Percentiles rank a stretch among this genome's conserved stretches.
phyloP scores from a whole-genome alignment of 35 echinoderm and acorn worm genomes.

The Acanthaster planci region DNA sequence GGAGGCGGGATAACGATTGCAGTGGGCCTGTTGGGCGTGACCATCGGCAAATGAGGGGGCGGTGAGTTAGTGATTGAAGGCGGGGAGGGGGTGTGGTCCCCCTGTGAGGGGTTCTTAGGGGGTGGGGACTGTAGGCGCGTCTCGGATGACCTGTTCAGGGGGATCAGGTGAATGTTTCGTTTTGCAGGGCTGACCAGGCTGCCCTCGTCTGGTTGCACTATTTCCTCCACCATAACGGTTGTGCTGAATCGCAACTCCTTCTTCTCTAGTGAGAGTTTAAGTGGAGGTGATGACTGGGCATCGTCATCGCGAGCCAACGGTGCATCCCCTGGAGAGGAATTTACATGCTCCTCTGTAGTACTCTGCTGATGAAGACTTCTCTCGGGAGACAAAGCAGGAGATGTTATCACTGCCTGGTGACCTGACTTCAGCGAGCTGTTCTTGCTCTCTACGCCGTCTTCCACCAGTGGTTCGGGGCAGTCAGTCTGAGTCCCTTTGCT shows the following conservation, averaged over 20 bases:
- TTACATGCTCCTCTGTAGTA: not conserved
- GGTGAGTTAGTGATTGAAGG: slow-evolving; percentile 25
- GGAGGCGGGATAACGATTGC: not conserved
- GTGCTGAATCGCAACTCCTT: slow-evolving; percentile 16
- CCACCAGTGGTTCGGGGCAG: too few species aligned
- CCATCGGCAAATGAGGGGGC: not conserved
- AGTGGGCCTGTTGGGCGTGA: not conserved
- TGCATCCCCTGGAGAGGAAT: not conserved
- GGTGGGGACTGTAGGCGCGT: not conserved
- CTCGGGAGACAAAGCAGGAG: not conserved
- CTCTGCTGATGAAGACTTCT: not conserved
- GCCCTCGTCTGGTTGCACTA: not conserved
- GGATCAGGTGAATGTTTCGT: not conserved
- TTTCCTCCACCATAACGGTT: slow-evolving; percentile 10
- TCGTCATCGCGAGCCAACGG: not conserved
- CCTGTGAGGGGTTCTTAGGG: not conserved
- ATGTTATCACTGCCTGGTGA: not conserved
- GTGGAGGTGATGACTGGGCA: not conserved
- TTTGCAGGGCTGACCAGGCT: not conserved
- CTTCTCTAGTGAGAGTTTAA: not conserved
- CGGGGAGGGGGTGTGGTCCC: not conserved
- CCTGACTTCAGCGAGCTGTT: not conserved
- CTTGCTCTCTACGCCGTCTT: not conserved
- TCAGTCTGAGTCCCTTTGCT: not conserved
- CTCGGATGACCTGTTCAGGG: not conserved